phyloP scores from a whole-genome alignment of 2,113 vertebrate genomes.

The Ciconia boyciana region DNA sequence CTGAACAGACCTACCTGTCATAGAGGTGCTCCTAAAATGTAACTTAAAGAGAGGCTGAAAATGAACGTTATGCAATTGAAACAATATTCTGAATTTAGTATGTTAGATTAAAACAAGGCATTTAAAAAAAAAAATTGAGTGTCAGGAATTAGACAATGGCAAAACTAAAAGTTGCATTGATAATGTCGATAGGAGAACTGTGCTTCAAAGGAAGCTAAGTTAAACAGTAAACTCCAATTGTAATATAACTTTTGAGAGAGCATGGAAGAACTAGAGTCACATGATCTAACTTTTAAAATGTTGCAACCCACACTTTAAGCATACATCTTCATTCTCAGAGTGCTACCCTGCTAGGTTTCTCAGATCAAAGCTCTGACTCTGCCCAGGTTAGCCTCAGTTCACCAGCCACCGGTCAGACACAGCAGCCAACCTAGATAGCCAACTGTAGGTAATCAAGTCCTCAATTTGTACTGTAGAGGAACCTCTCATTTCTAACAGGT shows the following conservation, averaged over 20 bases:
- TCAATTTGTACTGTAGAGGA: not conserved
- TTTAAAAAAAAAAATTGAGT: not conserved
- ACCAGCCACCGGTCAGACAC: not conserved
- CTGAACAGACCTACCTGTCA: not conserved
- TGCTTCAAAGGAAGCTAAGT: not conserved
- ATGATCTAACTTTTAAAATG: not conserved
- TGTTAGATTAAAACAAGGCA: not conserved
- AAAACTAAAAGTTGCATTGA: not conserved
- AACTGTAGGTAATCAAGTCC: not conserved
- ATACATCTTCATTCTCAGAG: not conserved
- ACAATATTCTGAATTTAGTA: not conserved
- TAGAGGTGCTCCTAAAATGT: not conserved
- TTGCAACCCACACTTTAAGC: not conserved
- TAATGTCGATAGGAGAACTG: not conserved
- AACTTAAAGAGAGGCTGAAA: not conserved
- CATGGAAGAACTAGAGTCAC: not conserved
- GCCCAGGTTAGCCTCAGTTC: not conserved
- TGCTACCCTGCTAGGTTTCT: not conserved
- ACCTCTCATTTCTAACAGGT: not conserved
- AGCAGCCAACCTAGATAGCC: not conserved
- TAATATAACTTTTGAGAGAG: not conserved
- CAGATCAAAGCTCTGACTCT: not conserved
- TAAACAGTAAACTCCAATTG: not conserved
- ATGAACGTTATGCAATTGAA: rapidly evolving
- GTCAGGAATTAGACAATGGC: not conserved